Percentiles rank a stretch among this genome's conserved stretches.
Evolutionary conservation across 2,888 invertebrate genomes (phyloP).

Genomic region (Epirrhoe alternata): DNA sequence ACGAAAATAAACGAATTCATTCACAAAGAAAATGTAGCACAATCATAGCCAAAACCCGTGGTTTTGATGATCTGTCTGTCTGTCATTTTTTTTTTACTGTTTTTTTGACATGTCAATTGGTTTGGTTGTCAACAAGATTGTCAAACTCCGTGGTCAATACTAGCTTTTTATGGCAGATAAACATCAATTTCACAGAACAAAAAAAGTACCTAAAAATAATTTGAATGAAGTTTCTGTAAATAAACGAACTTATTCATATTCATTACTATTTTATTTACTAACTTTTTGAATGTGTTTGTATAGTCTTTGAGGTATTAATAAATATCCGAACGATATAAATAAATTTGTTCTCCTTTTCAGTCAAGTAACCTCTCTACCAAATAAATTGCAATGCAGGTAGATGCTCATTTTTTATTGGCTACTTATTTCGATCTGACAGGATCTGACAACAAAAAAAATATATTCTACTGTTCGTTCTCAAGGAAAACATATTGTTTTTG

Average conservation of each 20-base stretch:
- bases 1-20: constrained; percentile 41
- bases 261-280: no score
- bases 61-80: constrained; percentile 62
- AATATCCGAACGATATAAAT: no score
- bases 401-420: no score
- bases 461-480: neutral
- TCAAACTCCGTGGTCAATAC: no score
- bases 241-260: no score
- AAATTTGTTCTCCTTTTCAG: no score
- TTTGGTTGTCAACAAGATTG: no score
- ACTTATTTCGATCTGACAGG: neutral
- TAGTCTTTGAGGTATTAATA: no score
- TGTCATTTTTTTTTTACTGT: constrained; percentile 9
- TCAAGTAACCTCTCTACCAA: no score
- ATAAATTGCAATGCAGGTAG: no score
- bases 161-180: neutral
- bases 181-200: neutral
- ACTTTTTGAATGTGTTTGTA: no score
- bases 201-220: neutral
- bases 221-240: no score
- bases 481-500: neutral
- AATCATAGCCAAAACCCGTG: constrained; percentile 64
- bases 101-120: neutral
- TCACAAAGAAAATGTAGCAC: constrained; percentile 57
- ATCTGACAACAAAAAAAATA: neutral